Conservation (phyloP, 2,113 vertebrate genomes). For the Edolisoma coerulescens region DNA sequence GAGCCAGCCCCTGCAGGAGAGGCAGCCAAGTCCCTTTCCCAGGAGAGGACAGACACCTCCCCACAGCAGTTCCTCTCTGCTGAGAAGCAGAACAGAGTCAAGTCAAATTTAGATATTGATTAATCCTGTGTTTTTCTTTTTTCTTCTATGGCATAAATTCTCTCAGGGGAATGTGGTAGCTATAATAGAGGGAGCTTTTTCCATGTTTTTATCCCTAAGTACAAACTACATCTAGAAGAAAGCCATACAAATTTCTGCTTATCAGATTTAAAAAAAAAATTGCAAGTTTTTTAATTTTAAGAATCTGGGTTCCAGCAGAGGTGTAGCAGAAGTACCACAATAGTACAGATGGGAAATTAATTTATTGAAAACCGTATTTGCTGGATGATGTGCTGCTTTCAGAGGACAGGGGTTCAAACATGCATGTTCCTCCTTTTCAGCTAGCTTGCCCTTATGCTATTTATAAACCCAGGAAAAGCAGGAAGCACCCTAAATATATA, state of each 20-base stretch:
- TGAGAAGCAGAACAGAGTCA: background rate
- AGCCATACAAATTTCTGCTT: background rate
- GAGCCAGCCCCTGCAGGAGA: background rate
- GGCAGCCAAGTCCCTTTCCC: constrained; percentile 25
- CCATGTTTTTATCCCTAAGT: background rate
- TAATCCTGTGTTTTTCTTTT: background rate
- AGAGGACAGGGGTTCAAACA: background rate
- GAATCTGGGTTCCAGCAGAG: background rate
- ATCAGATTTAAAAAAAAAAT: background rate
- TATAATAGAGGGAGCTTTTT: background rate
- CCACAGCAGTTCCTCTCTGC: background rate
- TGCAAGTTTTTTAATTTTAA: background rate
- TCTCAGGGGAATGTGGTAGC: background rate
- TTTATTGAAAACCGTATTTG: background rate
- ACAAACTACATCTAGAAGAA: background rate
- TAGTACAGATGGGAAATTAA: background rate
- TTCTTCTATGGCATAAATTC: background rate
- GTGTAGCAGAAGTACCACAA: background rate
- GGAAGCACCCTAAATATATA: background rate
- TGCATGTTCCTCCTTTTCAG: background rate
- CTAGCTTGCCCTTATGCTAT: background rate
- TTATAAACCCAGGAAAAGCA: background rate
- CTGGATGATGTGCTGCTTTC: background rate
- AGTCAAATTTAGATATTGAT: constrained; percentile 33
- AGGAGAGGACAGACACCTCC: background rate